A percentile compares a stretch with the other conserved stretches of the same genome.
Evolutionary conservation across 2,888 invertebrate species (phyloP).

Genomic region (Blastobasis adustella): DNA sequence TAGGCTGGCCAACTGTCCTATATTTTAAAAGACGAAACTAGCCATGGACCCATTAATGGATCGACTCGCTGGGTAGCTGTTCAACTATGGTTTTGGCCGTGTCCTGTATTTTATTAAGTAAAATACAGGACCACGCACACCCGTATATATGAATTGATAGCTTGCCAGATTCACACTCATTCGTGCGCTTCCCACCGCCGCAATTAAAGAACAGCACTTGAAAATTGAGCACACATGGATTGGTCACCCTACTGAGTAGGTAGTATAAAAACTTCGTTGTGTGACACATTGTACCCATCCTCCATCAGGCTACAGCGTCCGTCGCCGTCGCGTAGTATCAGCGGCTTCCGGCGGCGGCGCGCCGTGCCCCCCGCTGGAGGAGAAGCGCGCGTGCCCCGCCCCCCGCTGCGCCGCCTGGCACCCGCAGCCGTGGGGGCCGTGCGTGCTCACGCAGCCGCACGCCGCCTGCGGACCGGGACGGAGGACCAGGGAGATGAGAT

Average conservation of each 20-base stretch:
- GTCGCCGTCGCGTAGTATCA: conserved; percentile 58
- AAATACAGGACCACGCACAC: too few species aligned
- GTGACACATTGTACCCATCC: neutral
- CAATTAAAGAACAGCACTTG: too few species aligned
- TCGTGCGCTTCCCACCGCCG: too few species aligned
- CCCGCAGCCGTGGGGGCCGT: conserved; percentile 69
- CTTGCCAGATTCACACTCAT: too few species aligned
- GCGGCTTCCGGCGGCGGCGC: conserved; percentile 70
- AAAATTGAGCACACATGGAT: too few species aligned
- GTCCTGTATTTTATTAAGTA: too few species aligned
- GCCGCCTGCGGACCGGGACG: conserved; percentile 76
- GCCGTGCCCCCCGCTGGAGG: conserved; percentile 67
- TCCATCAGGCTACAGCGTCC: conserved; percentile 57
- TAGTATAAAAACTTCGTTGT: neutral
- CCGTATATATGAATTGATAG: too few species aligned
- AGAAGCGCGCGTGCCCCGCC: conserved; percentile 69
- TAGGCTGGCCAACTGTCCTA: too few species aligned
- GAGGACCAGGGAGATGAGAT: conserved; percentile 70
- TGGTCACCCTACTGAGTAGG: neutral
- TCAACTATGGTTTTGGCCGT: too few species aligned
- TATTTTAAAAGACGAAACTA: too few species aligned
- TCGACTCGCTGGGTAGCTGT: too few species aligned
- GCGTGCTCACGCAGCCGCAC: conserved; percentile 55
- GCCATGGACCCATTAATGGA: too few species aligned
- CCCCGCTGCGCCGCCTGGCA: conserved; percentile 72